Conservation (phyloP, 2,113 vertebrate species). For the Psittacus erithacus region DNA sequence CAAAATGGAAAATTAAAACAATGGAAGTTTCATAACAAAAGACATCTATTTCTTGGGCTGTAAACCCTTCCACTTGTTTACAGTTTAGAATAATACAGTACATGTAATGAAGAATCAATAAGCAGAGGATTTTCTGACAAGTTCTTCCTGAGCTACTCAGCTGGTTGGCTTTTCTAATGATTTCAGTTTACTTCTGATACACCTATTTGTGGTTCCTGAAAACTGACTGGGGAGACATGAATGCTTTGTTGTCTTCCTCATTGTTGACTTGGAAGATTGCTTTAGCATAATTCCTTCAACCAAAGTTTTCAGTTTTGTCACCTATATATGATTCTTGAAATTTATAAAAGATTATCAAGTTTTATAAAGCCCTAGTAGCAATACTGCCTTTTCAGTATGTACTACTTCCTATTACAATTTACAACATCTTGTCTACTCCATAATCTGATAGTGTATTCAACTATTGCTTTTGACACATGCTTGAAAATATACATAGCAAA, state of each 20-base stretch:
- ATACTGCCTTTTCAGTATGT: not conserved
- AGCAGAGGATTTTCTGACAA: not conserved
- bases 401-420: not conserved
- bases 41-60: not conserved
- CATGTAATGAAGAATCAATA: not conserved
- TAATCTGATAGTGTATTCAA: not conserved
- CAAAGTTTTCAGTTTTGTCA: not conserved
- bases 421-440: not conserved
- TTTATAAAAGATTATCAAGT: not conserved
- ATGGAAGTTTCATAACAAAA: not conserved
- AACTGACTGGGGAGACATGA: not conserved
- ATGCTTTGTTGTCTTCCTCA: not conserved
- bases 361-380: not conserved
- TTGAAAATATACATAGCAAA: not conserved
- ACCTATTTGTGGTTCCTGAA: not conserved
- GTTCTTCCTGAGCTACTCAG: not conserved
- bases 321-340: not conserved
- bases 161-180: not conserved
- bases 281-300: not conserved
- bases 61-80: not conserved
- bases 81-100: not conserved
- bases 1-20: not conserved
- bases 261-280: not conserved
- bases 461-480: not conserved
- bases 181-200: not conserved